phyloP scores from a whole-genome alignment of 2,888 invertebrate genomes.

The Drosophila formosana region DNA sequence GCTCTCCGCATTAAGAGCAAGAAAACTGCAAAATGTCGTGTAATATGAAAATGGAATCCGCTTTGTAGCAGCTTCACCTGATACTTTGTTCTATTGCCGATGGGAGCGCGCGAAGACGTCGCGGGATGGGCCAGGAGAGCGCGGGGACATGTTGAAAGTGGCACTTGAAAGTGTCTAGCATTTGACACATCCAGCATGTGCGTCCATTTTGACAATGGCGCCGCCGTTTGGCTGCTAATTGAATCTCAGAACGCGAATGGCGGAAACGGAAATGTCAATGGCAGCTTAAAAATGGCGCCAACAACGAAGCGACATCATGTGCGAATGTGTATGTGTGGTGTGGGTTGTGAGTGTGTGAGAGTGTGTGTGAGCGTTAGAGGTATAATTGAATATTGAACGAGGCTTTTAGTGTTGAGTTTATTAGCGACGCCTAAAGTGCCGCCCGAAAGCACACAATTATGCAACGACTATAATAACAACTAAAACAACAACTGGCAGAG shows the following conservation, averaged over 20 bases:
- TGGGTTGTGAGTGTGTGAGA: slow-evolving; percentile 20
- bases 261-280: slow-evolving; percentile 79
- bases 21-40: slow-evolving; percentile 2
- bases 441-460: slow-evolving; percentile 73
- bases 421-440: slow-evolving; percentile 71
- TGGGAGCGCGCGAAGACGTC: background rate
- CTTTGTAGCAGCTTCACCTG: slow-evolving; percentile 29
- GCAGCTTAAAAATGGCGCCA: slow-evolving; percentile 74
- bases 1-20: background rate
- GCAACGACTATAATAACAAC: slow-evolving; percentile 23
- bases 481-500: background rate
- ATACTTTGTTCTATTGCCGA: background rate
- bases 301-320: slow-evolving; percentile 30
- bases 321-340: slow-evolving; percentile 9
- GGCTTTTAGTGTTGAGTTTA: slow-evolving; percentile 79
- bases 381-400: slow-evolving; percentile 80
- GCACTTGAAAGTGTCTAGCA: slow-evolving; percentile 31
- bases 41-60: slow-evolving; percentile 10
- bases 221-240: slow-evolving; percentile 69
- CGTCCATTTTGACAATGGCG: slow-evolving; percentile 53
- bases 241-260: slow-evolving; percentile 60
- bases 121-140: background rate
- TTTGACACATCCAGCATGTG: slow-evolving; percentile 36
- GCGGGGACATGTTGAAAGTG: slow-evolving; percentile 4
- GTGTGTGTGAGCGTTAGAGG: slow-evolving; percentile 41